Percentiles rank a stretch among this genome's conserved stretches.
These are phyloP conservation scores for Zonitis immaculata DNA, from an alignment of 2,888 invertebrate species.

Conservation along the genomic window DNA sequence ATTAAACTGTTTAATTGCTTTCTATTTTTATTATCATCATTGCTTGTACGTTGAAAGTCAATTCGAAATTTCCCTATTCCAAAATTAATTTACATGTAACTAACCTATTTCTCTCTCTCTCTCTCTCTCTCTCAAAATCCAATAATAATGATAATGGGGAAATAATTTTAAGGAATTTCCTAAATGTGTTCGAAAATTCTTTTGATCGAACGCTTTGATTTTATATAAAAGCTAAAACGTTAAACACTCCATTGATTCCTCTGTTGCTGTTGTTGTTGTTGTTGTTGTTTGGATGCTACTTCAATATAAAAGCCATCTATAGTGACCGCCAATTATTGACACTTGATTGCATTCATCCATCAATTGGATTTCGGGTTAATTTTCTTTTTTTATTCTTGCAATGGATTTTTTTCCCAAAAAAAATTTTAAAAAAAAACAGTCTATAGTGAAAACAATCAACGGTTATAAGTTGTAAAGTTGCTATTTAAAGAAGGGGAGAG, in stretches of 20 bases:
- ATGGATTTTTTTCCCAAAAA: no score
- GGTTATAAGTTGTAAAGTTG: not conserved
- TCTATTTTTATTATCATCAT: no score
- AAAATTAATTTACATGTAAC: not conserved
- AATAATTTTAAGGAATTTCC: slow-evolving; percentile 31
- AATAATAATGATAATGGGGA: no score
- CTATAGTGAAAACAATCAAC: not conserved
- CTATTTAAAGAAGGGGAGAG: not conserved
- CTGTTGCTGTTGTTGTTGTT: no score
- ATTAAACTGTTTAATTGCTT: not conserved
- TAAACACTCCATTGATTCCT: slow-evolving; percentile 34
- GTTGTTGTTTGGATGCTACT: slow-evolving; percentile 12
- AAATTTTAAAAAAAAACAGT: not conserved
- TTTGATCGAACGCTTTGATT: slow-evolving; percentile 22
- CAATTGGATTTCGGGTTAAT: not conserved
- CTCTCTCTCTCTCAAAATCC: not conserved
- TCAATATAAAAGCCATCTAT: not conserved
- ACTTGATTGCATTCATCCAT: slow-evolving; percentile 28
- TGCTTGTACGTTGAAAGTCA: no score
- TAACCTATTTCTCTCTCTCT: not conserved
- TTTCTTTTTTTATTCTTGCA: not conserved
- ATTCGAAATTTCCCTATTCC: no score
- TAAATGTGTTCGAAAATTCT: slow-evolving; percentile 38
- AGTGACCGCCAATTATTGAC: slow-evolving; percentile 31
- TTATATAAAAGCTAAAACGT: slow-evolving; percentile 24